Base-by-base conservation (phyloP, 2,113 vertebrate species). In the Scopus umbretta region DNA sequence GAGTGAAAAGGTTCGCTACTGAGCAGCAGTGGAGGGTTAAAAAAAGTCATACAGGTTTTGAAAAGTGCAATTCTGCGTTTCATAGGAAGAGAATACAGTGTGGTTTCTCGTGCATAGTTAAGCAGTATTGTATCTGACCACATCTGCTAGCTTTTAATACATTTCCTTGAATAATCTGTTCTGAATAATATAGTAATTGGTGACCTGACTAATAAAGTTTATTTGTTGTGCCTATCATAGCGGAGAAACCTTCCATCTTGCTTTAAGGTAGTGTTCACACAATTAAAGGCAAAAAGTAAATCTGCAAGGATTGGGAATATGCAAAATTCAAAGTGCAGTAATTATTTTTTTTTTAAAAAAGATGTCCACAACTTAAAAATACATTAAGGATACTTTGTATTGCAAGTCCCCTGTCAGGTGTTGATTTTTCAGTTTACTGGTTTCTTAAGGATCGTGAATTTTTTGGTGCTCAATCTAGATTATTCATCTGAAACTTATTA, bases 161-260 rank as follows among this genome's bases (percentile, higher is more conserved):
- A 96, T 97, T 92, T 97, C 90, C 92, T 95, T 90, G 88, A 97
- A 97, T 96, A 97, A 98, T 98, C 97, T 97, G 91, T 95, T 97
- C 96, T 88, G 94, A 87, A 96, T 94, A 94, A 94, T 94, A 85
- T 6, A 96, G 94, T 96, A 97, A 98, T 96, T 97, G 97, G 97
- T 76, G 94, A 98, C 94, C 93, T 96, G 94, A 96, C 97, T 96
- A 97, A 98, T 97, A 96, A 95, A 97, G 96, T 98, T 97, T 95
- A 94, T 94, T 96, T 95, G 88, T 96, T 97, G 92, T 95, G 63
- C 78, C 63, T 66, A 73, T 93, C 86, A 62, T 26, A 78, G 80
- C 13, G 4, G 75, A 95, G 96, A 95, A 95, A 66, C 76, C 96
- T 86, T 96, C 94, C 62, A 73, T 89, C 81, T 79, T 71, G 62